Conservation (phyloP, 2,113 vertebrate species). For the Noturus placidus region DNA sequence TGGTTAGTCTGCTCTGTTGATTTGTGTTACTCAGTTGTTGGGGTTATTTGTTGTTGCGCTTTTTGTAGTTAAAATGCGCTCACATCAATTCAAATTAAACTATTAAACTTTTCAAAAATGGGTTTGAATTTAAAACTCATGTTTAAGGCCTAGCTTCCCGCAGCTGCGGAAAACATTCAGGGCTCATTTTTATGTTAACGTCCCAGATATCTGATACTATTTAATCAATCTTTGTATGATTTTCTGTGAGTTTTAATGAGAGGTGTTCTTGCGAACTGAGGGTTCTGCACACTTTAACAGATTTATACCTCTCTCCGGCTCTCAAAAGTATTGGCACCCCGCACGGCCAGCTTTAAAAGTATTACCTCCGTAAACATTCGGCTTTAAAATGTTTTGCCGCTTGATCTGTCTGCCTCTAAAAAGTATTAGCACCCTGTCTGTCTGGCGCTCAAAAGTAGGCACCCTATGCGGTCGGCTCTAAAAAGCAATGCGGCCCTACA, state of each 20-base stretch:
- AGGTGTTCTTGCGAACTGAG: background rate
- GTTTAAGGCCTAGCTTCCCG: background rate
- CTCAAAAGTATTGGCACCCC: too few relatives aligned
- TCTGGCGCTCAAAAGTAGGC: too few relatives aligned
- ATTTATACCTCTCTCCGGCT: background rate
- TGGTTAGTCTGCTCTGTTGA: background rate
- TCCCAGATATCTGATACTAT: background rate
- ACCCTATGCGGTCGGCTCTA: too few relatives aligned
- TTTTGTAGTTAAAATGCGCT: background rate
- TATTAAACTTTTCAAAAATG: background rate
- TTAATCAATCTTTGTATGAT: background rate
- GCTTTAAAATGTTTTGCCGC: too few relatives aligned
- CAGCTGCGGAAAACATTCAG: background rate
- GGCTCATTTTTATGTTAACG: background rate
- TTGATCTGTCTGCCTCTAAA: too few relatives aligned
- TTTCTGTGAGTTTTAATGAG: background rate
- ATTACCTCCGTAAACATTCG: too few relatives aligned
- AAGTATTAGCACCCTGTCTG: too few relatives aligned
- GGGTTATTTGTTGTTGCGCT: background rate
- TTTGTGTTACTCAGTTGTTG: background rate
- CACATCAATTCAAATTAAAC: background rate
- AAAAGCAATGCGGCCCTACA: too few relatives aligned
- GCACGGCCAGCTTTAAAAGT: too few relatives aligned
- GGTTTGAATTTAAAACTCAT: background rate
- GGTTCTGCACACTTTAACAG: background rate